Evolutionary conservation across 1,140 invertebrate genomes (phyloP).

Genomic region (Eulimnadia texana): DNA sequence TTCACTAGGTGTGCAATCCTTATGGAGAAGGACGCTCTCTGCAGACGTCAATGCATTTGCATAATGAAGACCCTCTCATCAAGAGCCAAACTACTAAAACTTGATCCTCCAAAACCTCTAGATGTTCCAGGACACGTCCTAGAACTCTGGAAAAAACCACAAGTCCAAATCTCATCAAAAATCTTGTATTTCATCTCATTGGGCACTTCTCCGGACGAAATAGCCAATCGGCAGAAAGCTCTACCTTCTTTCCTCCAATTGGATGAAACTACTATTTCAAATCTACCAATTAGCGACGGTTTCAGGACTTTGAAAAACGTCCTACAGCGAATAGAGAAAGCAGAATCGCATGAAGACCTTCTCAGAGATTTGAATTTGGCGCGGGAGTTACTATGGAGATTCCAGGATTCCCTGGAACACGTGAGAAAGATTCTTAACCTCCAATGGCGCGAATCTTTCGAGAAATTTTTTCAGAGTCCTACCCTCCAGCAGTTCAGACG

Average conservation of each 20-base stretch:
- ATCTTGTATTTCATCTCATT: neutral
- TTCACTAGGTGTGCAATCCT: neutral
- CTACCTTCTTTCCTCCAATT: neutral
- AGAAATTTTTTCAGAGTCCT: conserved; percentile 5
- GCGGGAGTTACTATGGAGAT: neutral
- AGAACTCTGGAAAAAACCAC: neutral
- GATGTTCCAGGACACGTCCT: neutral
- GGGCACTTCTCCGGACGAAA: neutral
- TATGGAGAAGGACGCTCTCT: neutral
- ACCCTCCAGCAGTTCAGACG: neutral
- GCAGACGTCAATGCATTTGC: neutral
- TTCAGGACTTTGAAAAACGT: neutral
- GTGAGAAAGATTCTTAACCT: neutral
- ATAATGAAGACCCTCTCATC: neutral
- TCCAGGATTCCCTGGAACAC: neutral
- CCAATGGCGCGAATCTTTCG: neutral
- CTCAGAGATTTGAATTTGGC: neutral
- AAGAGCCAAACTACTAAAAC: neutral
- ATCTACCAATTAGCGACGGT: neutral
- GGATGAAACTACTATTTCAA: neutral
- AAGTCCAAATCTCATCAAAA: neutral
- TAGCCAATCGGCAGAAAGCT: neutral
- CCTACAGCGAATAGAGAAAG: neutral
- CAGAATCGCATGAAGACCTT: neutral
- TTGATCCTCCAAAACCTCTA: neutral